Base-by-base conservation (phyloP, 1,140 invertebrate genomes). In the Elymnias hypermnestra region DNA sequence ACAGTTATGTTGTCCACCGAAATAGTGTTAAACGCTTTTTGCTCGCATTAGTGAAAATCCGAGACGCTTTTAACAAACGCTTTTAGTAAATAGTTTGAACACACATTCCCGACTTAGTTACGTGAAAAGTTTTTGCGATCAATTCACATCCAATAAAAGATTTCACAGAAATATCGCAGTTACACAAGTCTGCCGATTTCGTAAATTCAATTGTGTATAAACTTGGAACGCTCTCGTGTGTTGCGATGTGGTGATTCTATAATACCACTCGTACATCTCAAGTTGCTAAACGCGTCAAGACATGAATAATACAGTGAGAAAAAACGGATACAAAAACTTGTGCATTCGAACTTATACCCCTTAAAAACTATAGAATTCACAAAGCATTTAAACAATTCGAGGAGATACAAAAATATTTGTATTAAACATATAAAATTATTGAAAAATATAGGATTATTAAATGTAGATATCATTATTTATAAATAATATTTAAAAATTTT, bases 231-330 rank as follows among this genome's bases (percentile, higher is more conserved):
- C 51, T 48, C 39, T 63, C 57, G 43, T 42, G 47, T 47, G 53
- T 55, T 51, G 43, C 61, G 63, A 78, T 82, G 72, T 73, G 69
- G 58, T 75, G 74, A 75, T 67, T 76, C 65, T 55, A 68, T 76
- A 76, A 78, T 79, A 54, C 48, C 53, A 56, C 57, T 62, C 59
- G 64, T 66, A 73, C 63, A 71, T 69, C 61, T 49, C 53, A 61
- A 68, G 61, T 59, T 37, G 38, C 62, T 65, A 64, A 69, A 67
- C 63, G 61, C 65, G 62, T 72, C 61, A 68, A 57, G 57, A 48
- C 47, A 56, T 63, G 65, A 75, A 77, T 65, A 74, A 72, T 52
- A 59, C 70, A 67, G 42, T 48, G 55, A 47, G 43, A 60, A 54
- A 57, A 61, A 59, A 53, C 55, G 53, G 46, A 35, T 35, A 29